Percentiles rank a stretch among this genome's conserved stretches.
Evolutionary conservation across 2,888 invertebrate species (phyloP).

Genomic region (Epiperipatus broadwayi): DNA sequence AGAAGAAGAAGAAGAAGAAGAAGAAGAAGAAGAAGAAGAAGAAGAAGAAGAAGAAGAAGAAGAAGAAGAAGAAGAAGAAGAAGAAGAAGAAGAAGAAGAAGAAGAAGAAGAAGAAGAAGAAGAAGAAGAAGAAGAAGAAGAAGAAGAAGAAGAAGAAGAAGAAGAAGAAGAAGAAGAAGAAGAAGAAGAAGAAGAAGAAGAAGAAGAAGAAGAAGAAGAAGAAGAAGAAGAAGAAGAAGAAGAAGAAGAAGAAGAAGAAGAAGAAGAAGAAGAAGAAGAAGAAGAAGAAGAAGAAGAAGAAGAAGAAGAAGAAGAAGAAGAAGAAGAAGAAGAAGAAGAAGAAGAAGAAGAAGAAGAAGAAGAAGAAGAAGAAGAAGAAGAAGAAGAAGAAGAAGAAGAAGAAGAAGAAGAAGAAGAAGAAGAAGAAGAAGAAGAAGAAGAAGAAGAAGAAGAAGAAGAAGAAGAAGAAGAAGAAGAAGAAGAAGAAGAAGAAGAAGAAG

Average conservation of each 20-base stretch:
- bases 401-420: conserved; percentile 11
- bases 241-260: conserved; percentile 10
- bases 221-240: conserved; percentile 11
- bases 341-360: conserved; percentile 10
- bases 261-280: conserved; percentile 10
- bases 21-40: conserved; percentile 10
- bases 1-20: conserved; percentile 9
- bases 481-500: conserved; percentile 4
- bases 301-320: conserved; percentile 4
- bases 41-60: conserved; percentile 11
- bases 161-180: conserved; percentile 10
- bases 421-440: conserved; percentile 10
- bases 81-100: conserved; percentile 10
- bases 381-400: conserved; percentile 10
- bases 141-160: conserved; percentile 9
- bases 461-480: conserved; percentile 9
- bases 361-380: conserved; percentile 9
- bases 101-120: conserved; percentile 9
- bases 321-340: conserved; percentile 9
- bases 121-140: conserved; percentile 4
- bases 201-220: conserved; percentile 10
- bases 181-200: conserved; percentile 9
- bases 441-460: conserved; percentile 10
- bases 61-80: conserved; percentile 10
- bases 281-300: conserved; percentile 9